phyloP scores from a whole-genome alignment of 2,797 vertebrate genomes.

The Amblyopsis hoosieri region DNA sequence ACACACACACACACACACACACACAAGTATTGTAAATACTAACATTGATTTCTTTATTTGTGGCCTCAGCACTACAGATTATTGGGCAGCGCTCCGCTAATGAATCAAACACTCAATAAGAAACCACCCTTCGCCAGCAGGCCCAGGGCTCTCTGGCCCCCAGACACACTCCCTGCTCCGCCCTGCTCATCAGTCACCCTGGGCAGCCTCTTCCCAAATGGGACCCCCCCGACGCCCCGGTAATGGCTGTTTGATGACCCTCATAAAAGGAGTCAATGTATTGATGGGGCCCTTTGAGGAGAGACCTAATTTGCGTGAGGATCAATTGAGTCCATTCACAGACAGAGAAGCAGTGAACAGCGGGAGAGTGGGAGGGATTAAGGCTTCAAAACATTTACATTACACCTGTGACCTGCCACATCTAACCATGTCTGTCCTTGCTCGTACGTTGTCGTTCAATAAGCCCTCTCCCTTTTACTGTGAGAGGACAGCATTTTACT shows the following conservation, averaged over 20 bases:
- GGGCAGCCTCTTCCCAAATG: constrained; percentile 74
- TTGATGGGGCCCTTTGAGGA: constrained; percentile 86
- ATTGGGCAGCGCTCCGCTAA: constrained; percentile 58
- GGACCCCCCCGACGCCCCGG: constrained; percentile 79
- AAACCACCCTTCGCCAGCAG: constrained; percentile 28
- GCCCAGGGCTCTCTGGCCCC: constrained; percentile 50
- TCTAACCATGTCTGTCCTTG: constrained; percentile 15
- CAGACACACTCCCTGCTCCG: constrained; percentile 61
- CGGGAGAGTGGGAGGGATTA: constrained; percentile 23
- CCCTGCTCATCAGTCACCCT: constrained; percentile 78
- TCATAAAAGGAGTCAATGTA: constrained; percentile 98
- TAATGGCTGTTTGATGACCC: constrained; percentile 95
- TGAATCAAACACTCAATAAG: constrained; percentile 65
- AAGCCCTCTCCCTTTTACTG: too few species aligned
- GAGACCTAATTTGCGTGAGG: constrained; percentile 83
- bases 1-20: too few species aligned
- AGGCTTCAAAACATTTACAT: constrained; percentile 59
- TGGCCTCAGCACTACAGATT: constrained; percentile 41
- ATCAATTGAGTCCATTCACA: constrained; percentile 89
- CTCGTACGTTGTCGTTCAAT: constrained; percentile 59
- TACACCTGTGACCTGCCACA: constrained; percentile 76
- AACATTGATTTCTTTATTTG: constrained; percentile 8
- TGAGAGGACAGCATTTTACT: too few species aligned
- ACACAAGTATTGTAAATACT: background rate
- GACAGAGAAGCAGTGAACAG: constrained; percentile 52